phyloP scores from a whole-genome alignment of 2,113 vertebrate species.

The Dipodomys merriami region DNA sequence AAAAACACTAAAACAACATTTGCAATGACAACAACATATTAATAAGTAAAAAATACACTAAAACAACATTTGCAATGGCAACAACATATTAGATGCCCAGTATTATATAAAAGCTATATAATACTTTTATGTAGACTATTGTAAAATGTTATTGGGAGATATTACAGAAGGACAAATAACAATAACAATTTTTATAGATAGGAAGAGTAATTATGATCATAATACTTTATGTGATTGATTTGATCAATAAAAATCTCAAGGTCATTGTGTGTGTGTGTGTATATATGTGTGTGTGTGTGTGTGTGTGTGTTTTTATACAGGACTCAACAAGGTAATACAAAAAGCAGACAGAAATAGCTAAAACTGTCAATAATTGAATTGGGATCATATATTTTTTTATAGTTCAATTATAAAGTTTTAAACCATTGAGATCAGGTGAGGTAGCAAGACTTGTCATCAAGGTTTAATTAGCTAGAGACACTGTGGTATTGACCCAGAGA shows the following conservation, averaged over 20 bases:
- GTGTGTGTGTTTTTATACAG: neutral
- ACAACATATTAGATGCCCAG: neutral
- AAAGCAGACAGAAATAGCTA: neutral
- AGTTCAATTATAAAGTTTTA: neutral
- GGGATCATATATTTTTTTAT: neutral
- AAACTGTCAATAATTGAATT: neutral
- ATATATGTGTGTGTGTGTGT: neutral
- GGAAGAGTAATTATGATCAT: neutral
- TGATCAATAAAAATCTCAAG: constrained; percentile 28
- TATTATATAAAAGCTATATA: neutral
- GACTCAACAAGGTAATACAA: neutral
- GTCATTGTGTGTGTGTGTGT: neutral
- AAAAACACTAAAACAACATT: constrained; percentile 36
- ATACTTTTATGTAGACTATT: neutral
- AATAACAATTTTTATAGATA: constrained; percentile 45
- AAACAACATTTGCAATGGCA: constrained; percentile 27
- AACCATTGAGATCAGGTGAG: neutral
- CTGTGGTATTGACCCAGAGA: neutral
- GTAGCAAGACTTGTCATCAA: neutral
- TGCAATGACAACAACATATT: neutral
- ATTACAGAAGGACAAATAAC: neutral
- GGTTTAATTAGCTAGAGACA: neutral
- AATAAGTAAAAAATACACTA: neutral
- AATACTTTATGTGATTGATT: constrained; percentile 36
- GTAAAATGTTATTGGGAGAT: constrained; percentile 41